Evolutionary conservation across 2,797 vertebrate species (phyloP).

Genomic region (Semaprochilodus insignis): DNA sequence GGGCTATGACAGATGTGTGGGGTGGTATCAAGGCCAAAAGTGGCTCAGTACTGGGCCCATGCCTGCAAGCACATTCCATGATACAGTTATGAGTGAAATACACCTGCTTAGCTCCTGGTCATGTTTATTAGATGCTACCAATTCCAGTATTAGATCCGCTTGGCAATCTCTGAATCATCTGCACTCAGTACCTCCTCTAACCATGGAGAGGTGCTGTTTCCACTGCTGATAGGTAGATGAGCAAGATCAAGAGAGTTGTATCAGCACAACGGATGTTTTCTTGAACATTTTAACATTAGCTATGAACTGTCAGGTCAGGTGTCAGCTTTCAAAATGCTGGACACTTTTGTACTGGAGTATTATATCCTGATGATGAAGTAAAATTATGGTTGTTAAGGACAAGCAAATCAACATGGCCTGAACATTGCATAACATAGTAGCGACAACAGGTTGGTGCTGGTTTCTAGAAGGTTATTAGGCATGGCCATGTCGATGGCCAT

Average conservation of each 20-base stretch:
- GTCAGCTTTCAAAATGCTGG: neutral
- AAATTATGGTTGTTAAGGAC: no score
- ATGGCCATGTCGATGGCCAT: no score
- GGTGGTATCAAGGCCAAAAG: slow-evolving; percentile 22
- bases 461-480: no score
- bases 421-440: no score
- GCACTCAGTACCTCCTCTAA: slow-evolving; percentile 4
- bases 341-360: neutral
- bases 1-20: slow-evolving; percentile 42
- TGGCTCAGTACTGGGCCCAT: neutral
- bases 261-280: neutral
- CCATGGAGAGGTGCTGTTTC: slow-evolving; percentile 2
- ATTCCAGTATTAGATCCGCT: neutral
- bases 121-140: neutral
- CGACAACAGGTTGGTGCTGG: no score
- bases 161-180: neutral
- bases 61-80: slow-evolving; percentile 16
- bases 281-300: neutral
- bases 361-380: no score
- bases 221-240: neutral
- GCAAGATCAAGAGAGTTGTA: neutral
- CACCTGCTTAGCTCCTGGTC: slow-evolving; percentile 12
- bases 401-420: no score
- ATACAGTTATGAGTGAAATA: slow-evolving; percentile 6
- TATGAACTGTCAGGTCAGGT: neutral